Conservation (phyloP, 2,888 invertebrate species). For the Rhaphigaster nebulosa region DNA sequence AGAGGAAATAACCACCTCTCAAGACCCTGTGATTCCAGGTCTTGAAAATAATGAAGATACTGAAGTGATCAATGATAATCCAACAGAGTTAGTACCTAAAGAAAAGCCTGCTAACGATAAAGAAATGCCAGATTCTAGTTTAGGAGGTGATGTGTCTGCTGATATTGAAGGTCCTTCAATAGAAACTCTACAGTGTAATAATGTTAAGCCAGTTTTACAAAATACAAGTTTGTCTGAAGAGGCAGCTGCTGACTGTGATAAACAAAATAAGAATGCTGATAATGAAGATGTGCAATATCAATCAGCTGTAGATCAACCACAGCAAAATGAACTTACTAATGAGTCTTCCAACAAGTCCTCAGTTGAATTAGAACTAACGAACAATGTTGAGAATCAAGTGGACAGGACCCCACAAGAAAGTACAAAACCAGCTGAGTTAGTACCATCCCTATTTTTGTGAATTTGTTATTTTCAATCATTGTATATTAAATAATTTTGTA, state of each 20-base stretch:
- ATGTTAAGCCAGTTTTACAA: not conserved
- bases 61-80: constrained; percentile 38
- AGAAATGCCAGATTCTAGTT: not conserved
- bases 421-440: constrained; percentile 7
- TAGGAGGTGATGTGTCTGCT: not conserved
- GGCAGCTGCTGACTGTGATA: not conserved
- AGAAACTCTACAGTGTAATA: not conserved
- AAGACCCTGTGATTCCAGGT: not conserved
- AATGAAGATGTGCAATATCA: not conserved
- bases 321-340: not conserved
- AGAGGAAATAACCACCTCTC: not conserved
- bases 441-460: constrained; percentile 8
- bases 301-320: not conserved
- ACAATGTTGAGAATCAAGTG: not conserved
- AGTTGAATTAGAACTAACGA: not conserved
- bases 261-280: not conserved
- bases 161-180: not conserved
- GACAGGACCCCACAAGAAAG: not conserved
- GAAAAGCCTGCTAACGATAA: not conserved
- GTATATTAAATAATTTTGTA: constrained; percentile 1
- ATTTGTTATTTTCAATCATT: not conserved
- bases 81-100: constrained; percentile 5
- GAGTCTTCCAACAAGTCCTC: not conserved
- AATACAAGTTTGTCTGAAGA: not conserved
- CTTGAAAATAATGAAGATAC: constrained; percentile 25